phyloP scores from a whole-genome alignment of 2,113 vertebrate species.

The Rhea americana region DNA sequence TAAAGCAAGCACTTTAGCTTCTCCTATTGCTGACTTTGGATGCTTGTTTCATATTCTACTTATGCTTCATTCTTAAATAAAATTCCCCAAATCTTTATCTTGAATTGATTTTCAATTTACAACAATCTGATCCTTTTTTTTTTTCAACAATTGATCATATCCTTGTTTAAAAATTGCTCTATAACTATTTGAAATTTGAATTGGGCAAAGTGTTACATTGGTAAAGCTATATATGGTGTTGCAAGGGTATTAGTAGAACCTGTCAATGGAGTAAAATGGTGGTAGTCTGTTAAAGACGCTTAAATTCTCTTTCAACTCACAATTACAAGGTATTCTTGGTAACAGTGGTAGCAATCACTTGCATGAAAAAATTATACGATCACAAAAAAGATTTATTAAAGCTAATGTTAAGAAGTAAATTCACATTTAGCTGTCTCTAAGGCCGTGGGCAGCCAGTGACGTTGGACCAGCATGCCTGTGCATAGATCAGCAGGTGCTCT shows the following conservation, averaged over 20 bases:
- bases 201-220: not conserved
- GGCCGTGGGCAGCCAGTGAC: not conserved
- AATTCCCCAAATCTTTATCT: not conserved
- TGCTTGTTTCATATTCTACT: conserved; percentile 26
- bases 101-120: not conserved
- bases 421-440: not conserved
- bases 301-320: not conserved
- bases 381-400: not conserved
- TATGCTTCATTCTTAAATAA: conserved; percentile 49
- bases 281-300: accelerated
- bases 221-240: accelerated
- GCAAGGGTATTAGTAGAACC: not conserved
- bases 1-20: conserved; percentile 36
- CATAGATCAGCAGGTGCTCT: not conserved
- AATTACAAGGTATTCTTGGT: not conserved
- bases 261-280: not conserved
- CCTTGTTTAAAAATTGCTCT: not conserved
- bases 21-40: not conserved
- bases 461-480: not conserved
- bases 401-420: not conserved
- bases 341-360: not conserved
- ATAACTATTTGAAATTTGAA: not conserved
- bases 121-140: not conserved
- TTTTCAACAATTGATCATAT: not conserved
- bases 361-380: not conserved